Evolutionary conservation across 2,113 vertebrate species (phyloP), one percentile per base, ranked within the genome.

Genomic region (Perognathus longimembris): DNA sequence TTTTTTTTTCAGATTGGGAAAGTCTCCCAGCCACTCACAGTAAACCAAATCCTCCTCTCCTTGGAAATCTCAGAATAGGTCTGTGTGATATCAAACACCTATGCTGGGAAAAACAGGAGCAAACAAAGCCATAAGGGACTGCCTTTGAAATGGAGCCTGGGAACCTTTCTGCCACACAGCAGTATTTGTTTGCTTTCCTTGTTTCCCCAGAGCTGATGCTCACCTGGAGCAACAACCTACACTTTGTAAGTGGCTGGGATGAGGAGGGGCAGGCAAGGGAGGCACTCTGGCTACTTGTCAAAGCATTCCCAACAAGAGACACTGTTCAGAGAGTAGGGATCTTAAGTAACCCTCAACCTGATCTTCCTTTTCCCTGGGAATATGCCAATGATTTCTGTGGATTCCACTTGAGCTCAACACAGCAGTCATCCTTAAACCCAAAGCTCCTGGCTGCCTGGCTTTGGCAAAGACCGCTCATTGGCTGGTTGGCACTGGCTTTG

Each of bases 101-200:
- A 76, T 96, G 79, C 76, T 96, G 86, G 91, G 94, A 95, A 97
- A 95, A 96, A 30, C 85, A 96, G 96, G 89, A 85, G 94, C 96
- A 85, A 90, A 93, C 94, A 97, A 96, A 79, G 95, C 94, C 95
- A 91, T 95, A 96, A 87, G 86, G 91, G 88, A 95, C 80, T 85
- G 82, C 78, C 93, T 92, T 98, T 97, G 96, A 98, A 97, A 94
- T 64, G 71, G 75, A 97, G 84, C 88, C 92, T 97, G 96, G 96
- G 96, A 97, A 97, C 71, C 42, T 0, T 69, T 97, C 81, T 96
- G 77, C 81, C 89, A 91, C 95, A 94, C 82, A 61, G 88, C 92
- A 95, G 95, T 84, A 89, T 85, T 94, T 97, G 94, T 95, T 95
- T 95, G 66, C 85, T 92, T 85, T 96, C 85, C 96, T 97, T 92